These are phyloP conservation scores for Falcunculus frontatus DNA, from an alignment of 2,113 vertebrate genomes.

Conservation along the genomic window DNA sequence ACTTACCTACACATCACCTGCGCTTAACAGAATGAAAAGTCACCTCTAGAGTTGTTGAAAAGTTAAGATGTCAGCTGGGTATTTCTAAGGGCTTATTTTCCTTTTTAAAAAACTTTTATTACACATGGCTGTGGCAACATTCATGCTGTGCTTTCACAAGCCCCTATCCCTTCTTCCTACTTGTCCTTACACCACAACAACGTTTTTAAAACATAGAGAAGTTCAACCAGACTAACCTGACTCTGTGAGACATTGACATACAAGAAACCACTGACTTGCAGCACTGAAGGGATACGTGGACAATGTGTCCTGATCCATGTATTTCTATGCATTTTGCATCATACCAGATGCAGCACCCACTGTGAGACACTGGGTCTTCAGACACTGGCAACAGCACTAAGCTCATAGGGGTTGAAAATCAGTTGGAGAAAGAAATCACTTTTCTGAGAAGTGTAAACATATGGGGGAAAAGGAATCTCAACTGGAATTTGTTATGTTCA, in stretches of 20 bases:
- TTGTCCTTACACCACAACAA: background rate
- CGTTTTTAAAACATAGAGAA: background rate
- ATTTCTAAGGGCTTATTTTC: background rate
- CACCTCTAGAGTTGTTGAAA: background rate
- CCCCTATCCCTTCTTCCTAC: background rate
- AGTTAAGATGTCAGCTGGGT: background rate
- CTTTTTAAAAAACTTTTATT: background rate
- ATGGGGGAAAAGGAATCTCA: background rate
- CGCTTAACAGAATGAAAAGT: background rate
- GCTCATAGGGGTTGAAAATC: background rate
- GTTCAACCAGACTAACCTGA: background rate
- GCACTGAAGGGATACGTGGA: background rate
- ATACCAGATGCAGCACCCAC: background rate
- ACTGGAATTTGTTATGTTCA: background rate
- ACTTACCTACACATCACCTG: fast-evolving
- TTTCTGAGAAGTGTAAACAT: background rate
- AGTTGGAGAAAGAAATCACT: background rate
- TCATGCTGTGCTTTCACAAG: background rate
- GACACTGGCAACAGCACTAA: background rate
- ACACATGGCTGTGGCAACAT: background rate
- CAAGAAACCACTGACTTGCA: background rate
- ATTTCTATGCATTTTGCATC: background rate
- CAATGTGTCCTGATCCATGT: background rate
- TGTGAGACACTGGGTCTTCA: background rate
- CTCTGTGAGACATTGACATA: background rate